These are phyloP conservation scores for Noctua comes DNA, from an alignment of 2,888 invertebrate species.

Conservation along the genomic window DNA sequence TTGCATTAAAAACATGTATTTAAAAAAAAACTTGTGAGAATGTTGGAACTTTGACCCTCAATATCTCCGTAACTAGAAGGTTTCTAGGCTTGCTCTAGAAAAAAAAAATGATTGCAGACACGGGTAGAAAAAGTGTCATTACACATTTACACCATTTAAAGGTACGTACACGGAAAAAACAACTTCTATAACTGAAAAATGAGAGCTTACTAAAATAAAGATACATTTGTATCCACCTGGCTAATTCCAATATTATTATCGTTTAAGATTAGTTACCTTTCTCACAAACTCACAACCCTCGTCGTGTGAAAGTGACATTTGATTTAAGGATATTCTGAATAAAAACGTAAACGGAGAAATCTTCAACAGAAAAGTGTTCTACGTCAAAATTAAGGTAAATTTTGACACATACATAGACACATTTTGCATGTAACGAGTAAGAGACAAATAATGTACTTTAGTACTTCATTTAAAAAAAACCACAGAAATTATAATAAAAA, in stretches of 20 bases:
- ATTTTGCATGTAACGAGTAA: neutral
- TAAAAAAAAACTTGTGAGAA: no score
- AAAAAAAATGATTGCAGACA: no score
- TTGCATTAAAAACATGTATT: no score
- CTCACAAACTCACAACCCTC: slow-evolving; percentile 67
- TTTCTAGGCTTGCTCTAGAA: no score
- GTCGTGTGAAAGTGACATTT: slow-evolving; percentile 71
- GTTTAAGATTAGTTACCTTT: slow-evolving; percentile 62
- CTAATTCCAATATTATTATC: slow-evolving; percentile 63
- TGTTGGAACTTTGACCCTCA: no score
- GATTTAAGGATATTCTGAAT: slow-evolving; percentile 65
- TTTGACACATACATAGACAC: slow-evolving; percentile 27
- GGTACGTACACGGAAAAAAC: slow-evolving; percentile 19
- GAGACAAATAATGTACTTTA: neutral
- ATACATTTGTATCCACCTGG: slow-evolving; percentile 45
- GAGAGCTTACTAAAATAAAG: slow-evolving; percentile 20
- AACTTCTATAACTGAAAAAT: neutral
- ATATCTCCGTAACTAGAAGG: no score
- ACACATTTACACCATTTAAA: no score
- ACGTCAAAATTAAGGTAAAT: slow-evolving; percentile 47
- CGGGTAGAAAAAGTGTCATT: no score
- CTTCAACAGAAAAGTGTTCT: slow-evolving; percentile 42
- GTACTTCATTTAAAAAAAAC: neutral
- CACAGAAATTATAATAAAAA: no score
- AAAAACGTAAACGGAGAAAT: slow-evolving; percentile 49